Percentiles rank a stretch among this genome's conserved stretches.
Conservation (phyloP, 2,888 invertebrate genomes). For the Subacronicta megacephala region DNA sequence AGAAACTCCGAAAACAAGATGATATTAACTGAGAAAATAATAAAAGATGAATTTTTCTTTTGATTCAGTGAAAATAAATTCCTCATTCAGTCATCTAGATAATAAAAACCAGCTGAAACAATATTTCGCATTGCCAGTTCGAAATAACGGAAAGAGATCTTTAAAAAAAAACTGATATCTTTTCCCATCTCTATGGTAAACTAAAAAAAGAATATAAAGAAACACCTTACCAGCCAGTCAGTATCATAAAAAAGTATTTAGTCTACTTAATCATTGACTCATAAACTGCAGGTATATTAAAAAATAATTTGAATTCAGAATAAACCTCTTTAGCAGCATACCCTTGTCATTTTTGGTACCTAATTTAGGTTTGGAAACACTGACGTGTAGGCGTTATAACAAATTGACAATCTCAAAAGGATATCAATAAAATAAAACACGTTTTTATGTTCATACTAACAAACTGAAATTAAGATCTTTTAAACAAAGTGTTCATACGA, state of each 20-base stretch:
- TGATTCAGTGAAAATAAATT: too few species aligned
- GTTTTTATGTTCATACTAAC: constrained; percentile 57
- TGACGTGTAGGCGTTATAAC: constrained; percentile 64
- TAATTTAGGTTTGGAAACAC: constrained; percentile 59
- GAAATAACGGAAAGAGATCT: constrained; percentile 12
- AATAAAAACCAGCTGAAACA: constrained; percentile 18
- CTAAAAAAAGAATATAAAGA: constrained; percentile 19
- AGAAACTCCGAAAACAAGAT: too few species aligned
- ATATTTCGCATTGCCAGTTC: not conserved
- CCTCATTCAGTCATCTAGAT: not conserved
- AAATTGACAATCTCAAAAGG: constrained; percentile 62
- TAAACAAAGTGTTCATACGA: constrained; percentile 60
- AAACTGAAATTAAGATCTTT: constrained; percentile 67
- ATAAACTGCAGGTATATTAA: constrained; percentile 45
- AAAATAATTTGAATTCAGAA: constrained; percentile 46
- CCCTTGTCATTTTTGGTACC: constrained; percentile 48
- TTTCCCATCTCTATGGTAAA: constrained; percentile 17
- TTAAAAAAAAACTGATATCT: constrained; percentile 28
- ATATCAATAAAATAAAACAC: constrained; percentile 62
- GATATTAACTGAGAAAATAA: too few species aligned
- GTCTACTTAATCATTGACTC: constrained; percentile 37
- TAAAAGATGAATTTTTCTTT: too few species aligned
- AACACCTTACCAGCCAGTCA: constrained; percentile 7
- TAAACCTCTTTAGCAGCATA: constrained; percentile 29
- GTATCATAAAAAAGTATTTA: constrained; percentile 17